Percentiles rank a stretch among this genome's conserved stretches.
Conservation (phyloP, 2,797 vertebrate species). For the Chloroceryle amazona region DNA sequence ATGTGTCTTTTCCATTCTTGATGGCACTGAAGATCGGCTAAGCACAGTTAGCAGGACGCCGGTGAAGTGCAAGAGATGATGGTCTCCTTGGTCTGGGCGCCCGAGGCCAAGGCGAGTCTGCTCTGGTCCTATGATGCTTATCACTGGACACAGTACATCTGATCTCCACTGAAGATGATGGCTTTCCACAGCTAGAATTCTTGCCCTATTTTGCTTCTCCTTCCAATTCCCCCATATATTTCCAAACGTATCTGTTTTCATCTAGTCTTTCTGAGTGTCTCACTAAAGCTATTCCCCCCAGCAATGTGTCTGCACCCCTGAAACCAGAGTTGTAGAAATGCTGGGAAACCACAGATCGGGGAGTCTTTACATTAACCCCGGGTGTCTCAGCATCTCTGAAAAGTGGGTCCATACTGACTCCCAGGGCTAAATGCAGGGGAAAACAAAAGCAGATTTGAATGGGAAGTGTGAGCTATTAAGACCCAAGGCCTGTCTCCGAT, state of each 20-base stretch:
- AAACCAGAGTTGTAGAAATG: not conserved
- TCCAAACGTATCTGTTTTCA: constrained; percentile 11
- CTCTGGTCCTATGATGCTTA: not conserved
- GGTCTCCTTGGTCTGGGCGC: not conserved
- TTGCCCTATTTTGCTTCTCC: not conserved
- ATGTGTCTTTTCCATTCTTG: not conserved
- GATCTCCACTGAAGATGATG: not conserved
- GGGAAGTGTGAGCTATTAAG: not conserved
- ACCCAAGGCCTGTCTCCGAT: not conserved
- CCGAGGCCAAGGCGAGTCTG: not conserved
- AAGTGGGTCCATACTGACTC: not conserved
- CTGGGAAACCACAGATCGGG: not conserved
- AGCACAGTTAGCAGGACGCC: not conserved
- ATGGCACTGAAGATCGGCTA: not conserved
- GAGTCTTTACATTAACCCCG: not conserved
- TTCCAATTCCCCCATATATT: not conserved
- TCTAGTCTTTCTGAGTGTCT: not conserved
- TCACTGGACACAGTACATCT: not conserved
- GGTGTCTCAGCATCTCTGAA: not conserved
- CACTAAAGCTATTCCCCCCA: not conserved
- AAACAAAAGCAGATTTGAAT: not conserved
- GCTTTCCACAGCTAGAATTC: not conserved
- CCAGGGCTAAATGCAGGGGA: not conserved
- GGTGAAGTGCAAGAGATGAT: not conserved
- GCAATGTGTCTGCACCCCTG: accelerated